These are phyloP conservation scores for Hydroisotoma schaefferi DNA, from an alignment of 2,888 invertebrate species.

Conservation along the genomic window DNA sequence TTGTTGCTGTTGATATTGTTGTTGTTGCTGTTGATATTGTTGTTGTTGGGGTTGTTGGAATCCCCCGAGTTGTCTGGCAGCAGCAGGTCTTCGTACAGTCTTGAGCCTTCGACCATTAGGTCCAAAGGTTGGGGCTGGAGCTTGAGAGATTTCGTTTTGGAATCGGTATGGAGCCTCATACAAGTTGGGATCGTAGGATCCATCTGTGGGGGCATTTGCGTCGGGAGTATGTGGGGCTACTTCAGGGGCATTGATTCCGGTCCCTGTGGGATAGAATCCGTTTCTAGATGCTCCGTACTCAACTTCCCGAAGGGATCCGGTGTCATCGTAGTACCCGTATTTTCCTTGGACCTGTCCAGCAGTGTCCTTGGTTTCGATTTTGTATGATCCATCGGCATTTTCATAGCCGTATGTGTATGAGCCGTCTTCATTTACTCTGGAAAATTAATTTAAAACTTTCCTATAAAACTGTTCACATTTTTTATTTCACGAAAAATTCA, in stretches of 20 bases:
- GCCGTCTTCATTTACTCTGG: slow-evolving; percentile 76
- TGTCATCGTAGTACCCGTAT: slow-evolving; percentile 81
- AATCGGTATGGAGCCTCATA: slow-evolving; percentile 28
- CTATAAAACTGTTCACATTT: not conserved
- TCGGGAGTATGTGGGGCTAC: slow-evolving; percentile 21
- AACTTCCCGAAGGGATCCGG: slow-evolving; percentile 72
- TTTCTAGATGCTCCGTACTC: slow-evolving; percentile 79
- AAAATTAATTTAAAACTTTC: slow-evolving; percentile 8
- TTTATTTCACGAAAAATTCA: not conserved
- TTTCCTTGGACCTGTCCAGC: slow-evolving; percentile 82
- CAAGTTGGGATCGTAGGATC: slow-evolving; percentile 29
- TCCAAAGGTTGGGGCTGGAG: not conserved
- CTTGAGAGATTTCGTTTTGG: slow-evolving; percentile 9
- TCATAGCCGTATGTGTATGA: slow-evolving; percentile 29
- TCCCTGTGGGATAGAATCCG: slow-evolving; percentile 79
- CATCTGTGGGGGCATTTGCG: slow-evolving; percentile 22
- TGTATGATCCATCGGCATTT: slow-evolving; percentile 62
- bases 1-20: slow-evolving; percentile 49
- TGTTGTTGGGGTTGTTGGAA: slow-evolving; percentile 49
- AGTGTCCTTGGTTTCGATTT: slow-evolving; percentile 80
- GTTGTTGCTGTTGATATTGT: slow-evolving; percentile 51
- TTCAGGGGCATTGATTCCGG: slow-evolving; percentile 64
- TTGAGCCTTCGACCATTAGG: not conserved
- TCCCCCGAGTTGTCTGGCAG: slow-evolving; percentile 4
- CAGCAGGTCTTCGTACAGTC: slow-evolving; percentile 24